Evolutionary conservation across 2,888 invertebrate species (phyloP).

Genomic region (Odontocerum albicorne): DNA sequence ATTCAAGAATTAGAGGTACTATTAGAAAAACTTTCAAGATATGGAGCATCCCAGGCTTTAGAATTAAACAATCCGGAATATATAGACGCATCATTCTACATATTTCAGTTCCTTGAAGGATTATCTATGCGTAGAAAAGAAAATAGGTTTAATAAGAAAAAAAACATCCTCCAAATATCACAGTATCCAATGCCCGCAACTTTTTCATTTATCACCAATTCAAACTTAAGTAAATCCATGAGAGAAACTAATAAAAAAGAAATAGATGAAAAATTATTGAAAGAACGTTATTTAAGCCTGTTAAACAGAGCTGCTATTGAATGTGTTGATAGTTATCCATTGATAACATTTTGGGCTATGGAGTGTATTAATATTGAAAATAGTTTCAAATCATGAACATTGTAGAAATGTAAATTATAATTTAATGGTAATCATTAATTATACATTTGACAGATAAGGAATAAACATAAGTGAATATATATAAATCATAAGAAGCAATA

Average conservation of each 20-base stretch:
- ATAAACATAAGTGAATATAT: too few species aligned
- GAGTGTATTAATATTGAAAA: constrained; percentile 25
- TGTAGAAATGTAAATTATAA: too few species aligned
- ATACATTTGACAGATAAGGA: too few species aligned
- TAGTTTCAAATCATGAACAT: too few species aligned
- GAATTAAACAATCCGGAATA: constrained; percentile 19
- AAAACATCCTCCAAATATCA: too few species aligned
- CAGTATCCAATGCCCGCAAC: too few species aligned
- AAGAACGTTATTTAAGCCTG: constrained; percentile 7
- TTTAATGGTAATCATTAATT: too few species aligned
- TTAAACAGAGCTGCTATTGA: constrained; percentile 22
- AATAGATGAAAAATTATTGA: constrained; percentile 10
- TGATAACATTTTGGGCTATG: constrained; percentile 30
- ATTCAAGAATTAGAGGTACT: constrained; percentile 8
- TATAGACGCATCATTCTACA: constrained; percentile 11
- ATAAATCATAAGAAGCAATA: too few species aligned
- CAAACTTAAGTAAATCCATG: not conserved
- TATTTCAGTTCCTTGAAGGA: constrained; percentile 20
- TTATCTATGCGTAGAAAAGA: constrained; percentile 3
- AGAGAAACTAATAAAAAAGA: constrained; percentile 5
- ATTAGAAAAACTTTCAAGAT: constrained; percentile 10
- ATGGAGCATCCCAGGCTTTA: not conserved
- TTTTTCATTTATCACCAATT: too few species aligned
- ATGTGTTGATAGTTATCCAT: constrained; percentile 27
- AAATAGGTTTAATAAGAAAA: not conserved